Base-by-base conservation (phyloP, 2,113 vertebrate genomes). In the Plestiodon gilberti region DNA sequence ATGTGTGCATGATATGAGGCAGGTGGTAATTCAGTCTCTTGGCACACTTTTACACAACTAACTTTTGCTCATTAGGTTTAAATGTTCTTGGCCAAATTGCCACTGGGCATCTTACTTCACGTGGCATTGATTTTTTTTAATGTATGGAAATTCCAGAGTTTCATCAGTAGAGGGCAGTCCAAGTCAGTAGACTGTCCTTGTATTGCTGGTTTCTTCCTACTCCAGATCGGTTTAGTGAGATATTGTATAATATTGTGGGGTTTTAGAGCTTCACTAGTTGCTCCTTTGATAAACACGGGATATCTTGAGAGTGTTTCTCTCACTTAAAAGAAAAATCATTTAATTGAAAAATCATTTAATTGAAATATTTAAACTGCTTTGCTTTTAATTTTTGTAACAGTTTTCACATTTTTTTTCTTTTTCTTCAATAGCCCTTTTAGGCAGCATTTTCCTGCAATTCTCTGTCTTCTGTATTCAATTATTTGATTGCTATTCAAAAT, bases 161-260 rank as follows among this genome's bases (percentile, higher is more conserved):
- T 1, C 0, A 30, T 93, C 97, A 94, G 82, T 95, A 97, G 97
- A 95, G 96, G 96, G 96, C 96, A 95, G 95, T 94, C 85, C 91
- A 94, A 84, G 96, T 89, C 94, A 92, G 93, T 6, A 11, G 52
- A 94, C 94, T 18, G 75, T 52, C 15, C 8, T 0, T 48, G 10
- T 67, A 3, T 23, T 9, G 15, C 14, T 40, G n/a, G 38, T 35
- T 76, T 81, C 69, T 69, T 69, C 43, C 69, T 57, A 4, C 48
- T 70, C 48, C 62, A 74, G 40, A 43, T 67, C 18, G 30, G 48
- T 55, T 71, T 57, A 57, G 15, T 30, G 30, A 55, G 0, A 4
- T 1, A 0, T 52, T 28, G 33, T 64, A 57, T 22, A 80, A 1
- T 78, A 65, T 18, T 59, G 55, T 13, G 25, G 1, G 18, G 33